Conservation (phyloP, 2,113 vertebrate species). For the Cyprinodon variegatus region DNA sequence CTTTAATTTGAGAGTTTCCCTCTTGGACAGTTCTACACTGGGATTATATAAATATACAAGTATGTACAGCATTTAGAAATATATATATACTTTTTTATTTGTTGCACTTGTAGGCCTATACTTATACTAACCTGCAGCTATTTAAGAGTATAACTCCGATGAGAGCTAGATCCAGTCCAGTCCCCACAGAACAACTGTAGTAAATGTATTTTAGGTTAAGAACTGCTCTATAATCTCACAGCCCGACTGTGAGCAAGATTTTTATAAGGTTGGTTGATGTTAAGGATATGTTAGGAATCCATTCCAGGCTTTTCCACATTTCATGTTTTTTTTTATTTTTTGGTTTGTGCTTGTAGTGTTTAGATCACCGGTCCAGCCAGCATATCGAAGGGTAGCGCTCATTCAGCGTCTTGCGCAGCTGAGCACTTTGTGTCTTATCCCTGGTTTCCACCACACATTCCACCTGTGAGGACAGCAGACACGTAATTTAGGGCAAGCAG, state of each 20-base stretch:
- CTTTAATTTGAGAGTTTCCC: slow-evolving; percentile 51
- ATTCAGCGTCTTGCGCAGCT: slow-evolving; percentile 79
- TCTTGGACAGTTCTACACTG: slow-evolving; percentile 21
- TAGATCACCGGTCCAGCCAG: slow-evolving; percentile 84
- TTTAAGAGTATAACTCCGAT: slow-evolving; percentile 11
- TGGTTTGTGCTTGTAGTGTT: background rate
- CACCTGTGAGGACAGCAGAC: slow-evolving; percentile 79
- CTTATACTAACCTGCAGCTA: slow-evolving; percentile 4
- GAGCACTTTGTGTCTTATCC: slow-evolving; percentile 84
- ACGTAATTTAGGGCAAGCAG: slow-evolving; percentile 19
- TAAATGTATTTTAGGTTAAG: slow-evolving; percentile 12
- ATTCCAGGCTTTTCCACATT: background rate
- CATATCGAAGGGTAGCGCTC: slow-evolving; percentile 84
- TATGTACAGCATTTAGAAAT: slow-evolving; percentile 60
- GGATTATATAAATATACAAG: slow-evolving; percentile 58
- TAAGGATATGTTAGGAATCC: background rate
- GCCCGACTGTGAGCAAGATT: slow-evolving; percentile 37
- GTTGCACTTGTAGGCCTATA: background rate
- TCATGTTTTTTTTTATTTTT: background rate
- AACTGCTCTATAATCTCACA: slow-evolving; percentile 43
- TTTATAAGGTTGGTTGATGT: slow-evolving; percentile 29
- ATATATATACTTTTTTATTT: background rate
- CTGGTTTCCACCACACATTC: slow-evolving; percentile 88
- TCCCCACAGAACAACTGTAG: slow-evolving; percentile 27
- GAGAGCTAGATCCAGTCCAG: slow-evolving; percentile 6